phyloP scores from a whole-genome alignment of 2,888 invertebrate species.

The Polietes domitor region DNA sequence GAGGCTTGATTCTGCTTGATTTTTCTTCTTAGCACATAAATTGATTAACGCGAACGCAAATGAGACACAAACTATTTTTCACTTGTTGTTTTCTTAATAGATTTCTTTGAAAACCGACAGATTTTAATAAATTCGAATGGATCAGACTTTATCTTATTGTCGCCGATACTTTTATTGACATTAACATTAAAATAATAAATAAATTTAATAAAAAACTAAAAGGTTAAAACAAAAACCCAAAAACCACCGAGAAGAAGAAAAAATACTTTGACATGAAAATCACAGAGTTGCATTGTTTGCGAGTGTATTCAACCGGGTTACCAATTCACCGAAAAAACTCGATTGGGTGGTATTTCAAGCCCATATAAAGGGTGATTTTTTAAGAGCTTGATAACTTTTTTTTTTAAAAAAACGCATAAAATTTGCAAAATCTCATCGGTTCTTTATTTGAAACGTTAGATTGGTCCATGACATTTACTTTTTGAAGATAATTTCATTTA shows the following conservation, averaged over 20 bases:
- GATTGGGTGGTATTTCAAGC: too few species aligned
- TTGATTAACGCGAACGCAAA: constrained; percentile 55
- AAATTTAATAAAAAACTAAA: constrained; percentile 61
- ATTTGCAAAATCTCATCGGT: too few species aligned
- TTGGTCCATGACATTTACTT: too few species aligned
- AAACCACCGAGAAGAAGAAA: constrained; percentile 55
- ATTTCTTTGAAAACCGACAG: constrained; percentile 12
- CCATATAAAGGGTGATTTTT: too few species aligned
- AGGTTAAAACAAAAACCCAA: constrained; percentile 53
- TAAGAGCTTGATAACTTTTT: too few species aligned
- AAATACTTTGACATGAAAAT: neutral
- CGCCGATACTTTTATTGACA: constrained; percentile 35
- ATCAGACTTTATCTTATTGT: constrained; percentile 12
- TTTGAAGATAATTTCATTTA: too few species aligned
- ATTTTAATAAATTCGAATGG: constrained; percentile 14
- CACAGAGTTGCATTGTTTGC: too few species aligned
- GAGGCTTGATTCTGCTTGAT: constrained; percentile 52
- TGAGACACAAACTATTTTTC: constrained; percentile 51
- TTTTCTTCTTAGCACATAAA: constrained; percentile 60
- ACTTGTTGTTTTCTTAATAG: constrained; percentile 25
- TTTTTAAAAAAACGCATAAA: too few species aligned
- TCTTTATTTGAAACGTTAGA: too few species aligned
- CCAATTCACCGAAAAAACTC: too few species aligned
- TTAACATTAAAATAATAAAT: constrained; percentile 55
- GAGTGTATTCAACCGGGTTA: too few species aligned